Base-by-base conservation (phyloP, 1,140 invertebrate genomes). In the Mamestra configurata region DNA sequence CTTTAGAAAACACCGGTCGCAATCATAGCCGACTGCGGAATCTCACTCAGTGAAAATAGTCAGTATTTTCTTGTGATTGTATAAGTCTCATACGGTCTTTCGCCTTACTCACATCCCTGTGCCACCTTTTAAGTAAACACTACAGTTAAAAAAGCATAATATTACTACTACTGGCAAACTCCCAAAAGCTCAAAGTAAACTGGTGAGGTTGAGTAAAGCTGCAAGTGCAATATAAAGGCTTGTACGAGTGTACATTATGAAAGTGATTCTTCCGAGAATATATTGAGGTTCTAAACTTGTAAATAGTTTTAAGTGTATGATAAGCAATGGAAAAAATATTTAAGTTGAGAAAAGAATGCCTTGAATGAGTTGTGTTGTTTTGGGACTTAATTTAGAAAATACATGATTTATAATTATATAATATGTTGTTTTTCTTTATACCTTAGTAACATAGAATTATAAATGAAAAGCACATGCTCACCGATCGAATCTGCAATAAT, bases 1-100 rank as follows among this genome's bases (percentile, higher is more conserved):
- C 84, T 97, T 98, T 84, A 98, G 99, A 88, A 99, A 99, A 92
- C 97, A 95, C 76, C 88, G 95, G 4, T 95, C 94, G 24, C 94
- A 95, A 76, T 95, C 93, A 87, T 94, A 94, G 89, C 92, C 55
- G 83, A 73, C 77, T 43, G 24, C 51, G 18, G 76, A 82, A 83
- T 75, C 70, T 73, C 70, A 43, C 72, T 31, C 35, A 70, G 1
- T 11, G 27, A 55, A 79, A 49, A 57, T 70, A 61, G 53, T 43
- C 71, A 77, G 51, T 64, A 76, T 77, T 51, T 77, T 51, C 59
- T 77, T 55, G 64, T 66, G 53, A 46, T 76, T 55, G 20, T 55
- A 55, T 55, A 55, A 55, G 51, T 55, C 51, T 55, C 20, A 22
- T 1, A 22, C 4, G 27, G 13, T 35, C 27, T 59, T 27, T 35